phyloP scores from a whole-genome alignment of 1,140 invertebrate genomes.

The Hylaeus volcanicus region DNA sequence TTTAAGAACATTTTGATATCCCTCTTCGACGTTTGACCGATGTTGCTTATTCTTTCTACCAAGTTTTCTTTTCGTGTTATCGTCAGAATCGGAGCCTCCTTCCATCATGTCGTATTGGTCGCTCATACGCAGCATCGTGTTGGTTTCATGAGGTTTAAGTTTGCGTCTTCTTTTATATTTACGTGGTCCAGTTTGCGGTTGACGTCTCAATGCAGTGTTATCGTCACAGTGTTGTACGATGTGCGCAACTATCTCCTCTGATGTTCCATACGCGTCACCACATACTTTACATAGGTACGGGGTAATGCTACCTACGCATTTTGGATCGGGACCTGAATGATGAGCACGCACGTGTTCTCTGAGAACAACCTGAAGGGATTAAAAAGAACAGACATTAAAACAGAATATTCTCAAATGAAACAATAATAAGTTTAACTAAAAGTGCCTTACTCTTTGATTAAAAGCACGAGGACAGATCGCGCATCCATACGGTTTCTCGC shows the following conservation, averaged over 20 bases:
- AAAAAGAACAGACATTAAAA: neutral
- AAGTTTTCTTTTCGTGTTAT: constrained; percentile 77
- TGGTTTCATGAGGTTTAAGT: constrained; percentile 83
- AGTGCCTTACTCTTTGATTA: constrained; percentile 85
- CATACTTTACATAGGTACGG: constrained; percentile 89
- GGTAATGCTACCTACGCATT: constrained; percentile 80
- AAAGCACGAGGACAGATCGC: constrained; percentile 94
- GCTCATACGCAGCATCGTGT: constrained; percentile 72
- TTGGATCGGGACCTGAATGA: constrained; percentile 88
- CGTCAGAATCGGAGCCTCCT: constrained; percentile 78
- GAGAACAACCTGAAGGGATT: constrained; percentile 83
- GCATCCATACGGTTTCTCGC: constrained; percentile 97
- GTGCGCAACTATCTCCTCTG: constrained; percentile 88
- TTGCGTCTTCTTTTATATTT: constrained; percentile 90
- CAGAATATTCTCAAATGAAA: neutral
- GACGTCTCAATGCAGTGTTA: constrained; percentile 88
- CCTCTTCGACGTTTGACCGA: constrained; percentile 76
- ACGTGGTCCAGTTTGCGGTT: constrained; percentile 87
- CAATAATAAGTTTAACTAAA: neutral
- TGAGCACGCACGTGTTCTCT: constrained; percentile 91
- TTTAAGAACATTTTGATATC: constrained; percentile 80
- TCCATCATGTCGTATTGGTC: constrained; percentile 77
- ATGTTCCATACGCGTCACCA: constrained; percentile 84
- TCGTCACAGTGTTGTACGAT: constrained; percentile 91
- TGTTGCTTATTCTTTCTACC: constrained; percentile 76